Conservation (phyloP, 2,888 invertebrate species). For the Drosophila kuntzei region DNA sequence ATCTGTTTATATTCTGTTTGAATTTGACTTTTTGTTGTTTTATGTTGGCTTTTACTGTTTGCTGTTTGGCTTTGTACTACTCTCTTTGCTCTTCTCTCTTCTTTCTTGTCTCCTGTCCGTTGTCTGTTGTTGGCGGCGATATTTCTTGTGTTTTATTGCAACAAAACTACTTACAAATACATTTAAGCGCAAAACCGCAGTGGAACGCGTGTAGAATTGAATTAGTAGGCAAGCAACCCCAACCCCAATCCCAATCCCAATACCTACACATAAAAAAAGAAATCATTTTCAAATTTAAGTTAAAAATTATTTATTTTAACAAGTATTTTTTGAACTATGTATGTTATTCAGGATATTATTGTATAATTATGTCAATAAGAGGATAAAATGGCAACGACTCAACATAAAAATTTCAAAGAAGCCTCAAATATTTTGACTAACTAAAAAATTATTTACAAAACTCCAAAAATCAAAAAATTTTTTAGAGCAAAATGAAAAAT, state of each 20-base stretch:
- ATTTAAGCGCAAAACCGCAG: constrained; percentile 51
- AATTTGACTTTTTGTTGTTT: constrained; percentile 25
- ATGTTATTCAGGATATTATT: too few species aligned
- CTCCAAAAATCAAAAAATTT: too few species aligned
- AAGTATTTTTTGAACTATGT: too few species aligned
- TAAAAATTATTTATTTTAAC: too few species aligned
- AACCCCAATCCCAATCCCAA: neutral
- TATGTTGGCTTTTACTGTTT: constrained; percentile 39
- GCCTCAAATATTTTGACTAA: too few species aligned
- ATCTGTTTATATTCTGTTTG: constrained; percentile 9
- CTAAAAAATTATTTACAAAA: too few species aligned
- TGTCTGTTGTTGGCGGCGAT: constrained; percentile 37
- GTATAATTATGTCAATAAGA: too few species aligned
- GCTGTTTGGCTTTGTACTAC: constrained; percentile 33
- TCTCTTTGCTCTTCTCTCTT: neutral
- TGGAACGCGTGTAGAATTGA: constrained; percentile 69
- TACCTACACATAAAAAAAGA: too few species aligned
- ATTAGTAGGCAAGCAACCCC: constrained; percentile 46
- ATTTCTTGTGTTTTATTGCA: constrained; percentile 52
- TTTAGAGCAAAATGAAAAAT: too few species aligned
- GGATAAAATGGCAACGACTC: too few species aligned
- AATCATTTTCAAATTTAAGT: too few species aligned
- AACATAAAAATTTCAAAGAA: too few species aligned
- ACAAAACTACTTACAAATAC: constrained; percentile 54
- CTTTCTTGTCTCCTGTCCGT: neutral